These are phyloP conservation scores for Agapornis roseicollis DNA, from an alignment of 2,113 vertebrate species.

Conservation along the genomic window DNA sequence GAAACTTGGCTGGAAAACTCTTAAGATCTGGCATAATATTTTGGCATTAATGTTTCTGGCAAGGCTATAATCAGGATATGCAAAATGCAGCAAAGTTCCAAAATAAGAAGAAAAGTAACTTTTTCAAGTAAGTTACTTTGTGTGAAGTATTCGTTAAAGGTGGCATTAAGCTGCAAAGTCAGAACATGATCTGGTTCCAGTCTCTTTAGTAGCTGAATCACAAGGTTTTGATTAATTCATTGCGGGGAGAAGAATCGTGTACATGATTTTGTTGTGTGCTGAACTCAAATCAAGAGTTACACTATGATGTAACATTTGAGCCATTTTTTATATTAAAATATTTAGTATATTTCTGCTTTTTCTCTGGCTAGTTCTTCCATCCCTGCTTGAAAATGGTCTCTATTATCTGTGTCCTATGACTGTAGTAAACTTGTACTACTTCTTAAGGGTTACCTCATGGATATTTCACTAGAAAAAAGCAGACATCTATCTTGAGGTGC, in stretches of 20 bases:
- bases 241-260: background rate
- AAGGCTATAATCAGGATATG: background rate
- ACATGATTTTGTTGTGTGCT: background rate
- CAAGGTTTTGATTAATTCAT: background rate
- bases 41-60: background rate
- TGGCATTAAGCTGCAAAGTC: background rate
- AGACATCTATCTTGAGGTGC: constrained; percentile 47
- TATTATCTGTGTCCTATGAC: background rate
- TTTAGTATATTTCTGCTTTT: background rate
- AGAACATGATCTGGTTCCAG: background rate
- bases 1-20: background rate
- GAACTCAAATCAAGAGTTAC: background rate
- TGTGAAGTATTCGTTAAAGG: background rate
- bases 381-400: background rate
- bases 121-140: background rate
- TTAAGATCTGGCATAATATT: background rate
- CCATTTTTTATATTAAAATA: background rate
- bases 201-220: background rate
- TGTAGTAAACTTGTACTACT: background rate
- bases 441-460: background rate
- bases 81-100: background rate
- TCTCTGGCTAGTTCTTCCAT: background rate
- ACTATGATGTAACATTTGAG: background rate
- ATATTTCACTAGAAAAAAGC: constrained; percentile 1
- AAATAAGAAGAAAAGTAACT: background rate